These are phyloP conservation scores for Dreissena polymorpha DNA, from an alignment of 1,140 invertebrate species.

Conservation along the genomic window DNA sequence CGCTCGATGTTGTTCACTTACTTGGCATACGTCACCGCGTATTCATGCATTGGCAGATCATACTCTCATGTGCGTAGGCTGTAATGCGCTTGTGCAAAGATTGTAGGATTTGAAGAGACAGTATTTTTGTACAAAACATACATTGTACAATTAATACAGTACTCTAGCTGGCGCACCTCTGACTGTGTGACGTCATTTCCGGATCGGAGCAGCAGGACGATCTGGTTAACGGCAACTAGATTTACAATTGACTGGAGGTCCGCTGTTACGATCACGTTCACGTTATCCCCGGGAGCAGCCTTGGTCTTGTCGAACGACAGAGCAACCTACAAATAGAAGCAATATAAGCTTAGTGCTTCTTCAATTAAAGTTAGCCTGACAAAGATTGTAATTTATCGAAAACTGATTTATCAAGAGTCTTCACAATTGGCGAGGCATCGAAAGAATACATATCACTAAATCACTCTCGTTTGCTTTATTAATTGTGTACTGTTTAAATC, in stretches of 20 bases:
- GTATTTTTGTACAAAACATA: too few species aligned
- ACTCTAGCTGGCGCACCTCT: slow-evolving; percentile 74
- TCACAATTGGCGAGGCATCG: too few species aligned
- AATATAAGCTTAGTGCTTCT: neutral
- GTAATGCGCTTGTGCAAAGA: too few species aligned
- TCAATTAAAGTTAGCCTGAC: too few species aligned
- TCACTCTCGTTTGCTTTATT: too few species aligned
- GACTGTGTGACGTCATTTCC: slow-evolving; percentile 84
- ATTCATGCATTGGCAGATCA: neutral
- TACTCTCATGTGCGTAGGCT: too few species aligned
- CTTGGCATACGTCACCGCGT: neutral
- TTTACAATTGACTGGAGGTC: slow-evolving; percentile 93
- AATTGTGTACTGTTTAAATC: too few species aligned
- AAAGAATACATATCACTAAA: too few species aligned
- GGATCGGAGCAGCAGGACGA: slow-evolving; percentile 87
- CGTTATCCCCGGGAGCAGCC: slow-evolving; percentile 86
- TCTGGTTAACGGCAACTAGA: slow-evolving; percentile 94
- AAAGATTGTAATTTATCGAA: too few species aligned
- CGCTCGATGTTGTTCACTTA: neutral
- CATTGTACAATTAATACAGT: too few species aligned
- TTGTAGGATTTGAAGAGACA: too few species aligned
- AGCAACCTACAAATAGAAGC: slow-evolving; percentile 63
- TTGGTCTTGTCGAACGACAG: slow-evolving; percentile 78
- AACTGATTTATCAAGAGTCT: too few species aligned
- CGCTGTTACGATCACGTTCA: slow-evolving; percentile 88